Percentiles rank a stretch among this genome's conserved stretches.
Evolutionary conservation across 2,888 invertebrate genomes (phyloP).

Genomic region (Diplolepis rosae): DNA sequence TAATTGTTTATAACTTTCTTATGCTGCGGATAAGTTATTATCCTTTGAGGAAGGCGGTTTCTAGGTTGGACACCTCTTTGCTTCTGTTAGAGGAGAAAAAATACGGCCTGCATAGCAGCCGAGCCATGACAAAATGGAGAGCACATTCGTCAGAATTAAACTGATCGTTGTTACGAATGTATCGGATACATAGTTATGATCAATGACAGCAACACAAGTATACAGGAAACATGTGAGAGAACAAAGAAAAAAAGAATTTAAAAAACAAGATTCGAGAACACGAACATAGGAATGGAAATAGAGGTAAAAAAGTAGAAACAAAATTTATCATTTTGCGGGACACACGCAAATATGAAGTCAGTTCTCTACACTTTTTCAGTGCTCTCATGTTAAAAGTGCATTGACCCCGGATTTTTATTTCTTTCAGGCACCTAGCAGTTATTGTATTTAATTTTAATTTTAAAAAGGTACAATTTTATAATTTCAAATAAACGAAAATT

Average conservation of each 20-base stretch:
- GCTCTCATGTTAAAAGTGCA: neutral
- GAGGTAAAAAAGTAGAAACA: constrained; percentile 11
- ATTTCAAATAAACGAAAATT: no score
- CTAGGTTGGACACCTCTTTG: constrained; percentile 68
- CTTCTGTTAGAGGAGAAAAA: constrained; percentile 55
- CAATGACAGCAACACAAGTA: neutral
- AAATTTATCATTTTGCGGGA: neutral
- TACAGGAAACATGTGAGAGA: constrained; percentile 24
- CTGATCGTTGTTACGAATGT: constrained; percentile 5
- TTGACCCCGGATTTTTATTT: no score
- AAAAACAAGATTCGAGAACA: neutral
- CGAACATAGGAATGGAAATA: constrained; percentile 23
- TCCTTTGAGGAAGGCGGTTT: constrained; percentile 63
- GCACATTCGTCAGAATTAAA: constrained; percentile 47
- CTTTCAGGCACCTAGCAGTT: no score
- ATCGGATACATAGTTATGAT: neutral
- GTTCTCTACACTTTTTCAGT: neutral
- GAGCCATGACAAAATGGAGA: constrained; percentile 69
- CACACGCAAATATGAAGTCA: neutral
- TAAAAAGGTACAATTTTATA: no score
- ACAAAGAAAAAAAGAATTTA: constrained; percentile 1
- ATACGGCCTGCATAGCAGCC: constrained; percentile 65
- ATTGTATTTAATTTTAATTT: no score
- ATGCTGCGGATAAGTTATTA: constrained; percentile 41
- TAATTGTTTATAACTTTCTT: constrained; percentile 55